A percentile compares a stretch with the other conserved stretches of the same genome.
These are phyloP conservation scores for Erpornis zantholeuca DNA, from an alignment of 2,113 vertebrate species.

Conservation along the genomic window DNA sequence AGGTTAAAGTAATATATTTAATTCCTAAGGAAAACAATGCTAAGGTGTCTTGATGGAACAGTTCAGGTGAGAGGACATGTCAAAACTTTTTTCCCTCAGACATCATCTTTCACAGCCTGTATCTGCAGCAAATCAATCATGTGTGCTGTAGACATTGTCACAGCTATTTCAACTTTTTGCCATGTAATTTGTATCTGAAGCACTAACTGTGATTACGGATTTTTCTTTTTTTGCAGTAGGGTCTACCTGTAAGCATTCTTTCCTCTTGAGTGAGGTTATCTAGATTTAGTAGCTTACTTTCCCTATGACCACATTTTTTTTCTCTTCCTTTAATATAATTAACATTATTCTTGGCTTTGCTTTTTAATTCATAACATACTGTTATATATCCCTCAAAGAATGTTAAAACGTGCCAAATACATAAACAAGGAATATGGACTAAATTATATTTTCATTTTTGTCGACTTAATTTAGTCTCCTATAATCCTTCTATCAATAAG, in stretches of 20 bases:
- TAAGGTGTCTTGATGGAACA: not conserved
- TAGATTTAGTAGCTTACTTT: not conserved
- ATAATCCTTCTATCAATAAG: slow-evolving; percentile 41
- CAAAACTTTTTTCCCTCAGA: not conserved
- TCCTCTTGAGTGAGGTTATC: not conserved
- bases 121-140: not conserved
- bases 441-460: slow-evolving; percentile 65
- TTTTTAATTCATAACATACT: slow-evolving; percentile 24
- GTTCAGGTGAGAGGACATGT: not conserved
- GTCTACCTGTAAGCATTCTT: not conserved
- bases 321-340: slow-evolving; percentile 22
- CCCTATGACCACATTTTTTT: not conserved
- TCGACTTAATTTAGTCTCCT: slow-evolving; percentile 54
- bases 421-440: slow-evolving; percentile 40
- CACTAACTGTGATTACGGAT: not conserved
- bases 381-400: slow-evolving; percentile 33
- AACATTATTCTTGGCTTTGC: slow-evolving; percentile 32
- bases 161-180: not conserved
- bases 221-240: not conserved
- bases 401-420: slow-evolving; percentile 45
- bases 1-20: not conserved
- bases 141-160: not conserved
- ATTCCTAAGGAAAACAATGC: not conserved
- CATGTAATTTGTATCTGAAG: not conserved
- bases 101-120: not conserved